Conservation (phyloP, 1,140 invertebrate species). For the Cyrtorhinus lividipennis region DNA sequence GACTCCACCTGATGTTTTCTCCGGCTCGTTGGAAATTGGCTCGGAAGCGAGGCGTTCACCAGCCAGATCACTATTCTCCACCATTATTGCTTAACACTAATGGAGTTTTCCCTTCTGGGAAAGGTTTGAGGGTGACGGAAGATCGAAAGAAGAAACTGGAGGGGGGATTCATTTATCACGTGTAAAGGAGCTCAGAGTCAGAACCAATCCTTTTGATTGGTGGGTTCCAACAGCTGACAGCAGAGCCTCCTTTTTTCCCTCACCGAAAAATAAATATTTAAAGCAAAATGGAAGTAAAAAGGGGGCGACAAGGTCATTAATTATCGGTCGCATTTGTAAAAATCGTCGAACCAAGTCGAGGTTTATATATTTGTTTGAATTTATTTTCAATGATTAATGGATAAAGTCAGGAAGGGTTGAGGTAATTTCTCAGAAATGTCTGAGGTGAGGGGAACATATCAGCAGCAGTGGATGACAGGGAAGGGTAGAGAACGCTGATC, state of each 20-base stretch:
- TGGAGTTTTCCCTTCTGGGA: neutral
- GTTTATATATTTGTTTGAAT: neutral
- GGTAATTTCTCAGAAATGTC: neutral
- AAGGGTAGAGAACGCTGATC: too few relatives aligned
- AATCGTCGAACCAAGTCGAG: neutral
- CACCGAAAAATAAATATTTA: slow-evolving; percentile 1
- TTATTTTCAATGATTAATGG: neutral
- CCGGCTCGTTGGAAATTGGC: neutral
- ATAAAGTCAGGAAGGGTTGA: neutral
- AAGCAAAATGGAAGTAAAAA: neutral
- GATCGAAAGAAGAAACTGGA: neutral
- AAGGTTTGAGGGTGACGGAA: neutral
- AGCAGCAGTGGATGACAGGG: too few relatives aligned
- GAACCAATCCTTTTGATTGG: slow-evolving; percentile 9
- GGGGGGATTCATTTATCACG: slow-evolving; percentile 1
- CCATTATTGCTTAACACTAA: neutral
- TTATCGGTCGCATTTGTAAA: neutral
- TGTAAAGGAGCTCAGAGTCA: slow-evolving; percentile 6
- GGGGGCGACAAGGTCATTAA: neutral
- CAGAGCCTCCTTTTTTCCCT: neutral
- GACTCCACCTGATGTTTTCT: neutral
- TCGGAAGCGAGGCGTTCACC: neutral
- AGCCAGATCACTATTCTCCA: neutral
- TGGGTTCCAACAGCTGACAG: slow-evolving; percentile 1
- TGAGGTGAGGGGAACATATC: neutral